Conservation (phyloP, 2,113 vertebrate species). For the Pteropus alecto region DNA sequence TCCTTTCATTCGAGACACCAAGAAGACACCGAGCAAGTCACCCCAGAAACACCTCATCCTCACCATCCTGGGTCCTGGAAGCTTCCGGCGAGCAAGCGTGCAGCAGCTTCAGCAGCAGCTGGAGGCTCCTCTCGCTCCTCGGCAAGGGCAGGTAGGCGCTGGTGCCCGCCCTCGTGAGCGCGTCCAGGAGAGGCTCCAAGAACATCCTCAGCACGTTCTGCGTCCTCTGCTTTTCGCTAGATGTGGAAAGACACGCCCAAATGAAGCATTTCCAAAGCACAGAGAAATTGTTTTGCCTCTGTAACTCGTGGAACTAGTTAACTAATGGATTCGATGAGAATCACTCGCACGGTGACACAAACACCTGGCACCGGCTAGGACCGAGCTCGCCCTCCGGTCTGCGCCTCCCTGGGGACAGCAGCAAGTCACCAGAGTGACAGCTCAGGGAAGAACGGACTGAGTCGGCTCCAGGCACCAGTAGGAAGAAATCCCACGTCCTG, state of each 20-base stretch:
- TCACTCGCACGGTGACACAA: fast-evolving
- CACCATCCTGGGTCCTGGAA: slow-evolving; percentile 77
- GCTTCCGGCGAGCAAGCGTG: slow-evolving; percentile 81
- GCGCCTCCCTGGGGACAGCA: not conserved
- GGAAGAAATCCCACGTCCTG: not conserved
- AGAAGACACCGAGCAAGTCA: not conserved
- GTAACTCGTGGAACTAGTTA: not conserved
- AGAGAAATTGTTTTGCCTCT: not conserved
- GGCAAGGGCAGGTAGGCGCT: slow-evolving; percentile 91
- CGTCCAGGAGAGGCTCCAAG: slow-evolving; percentile 90
- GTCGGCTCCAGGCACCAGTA: not conserved
- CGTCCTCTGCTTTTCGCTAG: slow-evolving; percentile 78
- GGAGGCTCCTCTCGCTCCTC: slow-evolving; percentile 93
- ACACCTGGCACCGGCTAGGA: no score
- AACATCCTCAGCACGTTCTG: slow-evolving; percentile 84
- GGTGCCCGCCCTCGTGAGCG: slow-evolving; percentile 89
- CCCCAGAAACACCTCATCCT: slow-evolving; percentile 51
- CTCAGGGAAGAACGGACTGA: fast-evolving
- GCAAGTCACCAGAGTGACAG: not conserved
- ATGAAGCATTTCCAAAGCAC: slow-evolving; percentile 62
- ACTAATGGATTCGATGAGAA: not conserved
- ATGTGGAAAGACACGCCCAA: slow-evolving; percentile 77
- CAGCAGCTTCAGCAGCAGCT: slow-evolving; percentile 89
- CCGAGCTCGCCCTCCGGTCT: not conserved
- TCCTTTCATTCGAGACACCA: not conserved